These are phyloP conservation scores for Sminthurides bifidus DNA, from an alignment of 1,140 invertebrate genomes.

Conservation along the genomic window DNA sequence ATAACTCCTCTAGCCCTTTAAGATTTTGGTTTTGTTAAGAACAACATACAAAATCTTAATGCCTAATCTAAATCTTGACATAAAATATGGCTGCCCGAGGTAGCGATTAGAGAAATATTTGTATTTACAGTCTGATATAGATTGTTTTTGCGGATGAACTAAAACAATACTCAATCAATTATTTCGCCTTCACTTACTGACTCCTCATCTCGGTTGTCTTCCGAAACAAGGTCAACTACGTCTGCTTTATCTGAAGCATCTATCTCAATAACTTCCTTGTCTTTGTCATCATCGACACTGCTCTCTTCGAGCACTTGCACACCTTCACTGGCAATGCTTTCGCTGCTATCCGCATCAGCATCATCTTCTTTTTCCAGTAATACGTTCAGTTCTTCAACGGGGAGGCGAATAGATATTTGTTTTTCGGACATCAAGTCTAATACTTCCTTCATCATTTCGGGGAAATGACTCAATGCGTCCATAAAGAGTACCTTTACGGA, in stretches of 20 bases:
- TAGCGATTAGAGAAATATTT: background rate
- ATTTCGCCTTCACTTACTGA: conserved; percentile 18
- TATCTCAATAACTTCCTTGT: background rate
- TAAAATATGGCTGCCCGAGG: background rate
- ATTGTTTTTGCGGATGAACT: background rate
- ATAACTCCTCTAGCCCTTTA: too few species aligned
- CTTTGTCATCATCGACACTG: background rate
- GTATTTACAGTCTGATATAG: background rate
- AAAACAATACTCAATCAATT: conserved; percentile 1
- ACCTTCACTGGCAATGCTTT: too few species aligned
- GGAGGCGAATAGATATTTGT: conserved; percentile 18
- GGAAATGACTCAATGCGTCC: conserved; percentile 27
- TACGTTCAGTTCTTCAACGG: conserved; percentile 25
- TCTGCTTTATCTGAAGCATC: background rate
- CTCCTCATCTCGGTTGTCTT: background rate
- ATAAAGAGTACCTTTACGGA: conserved; percentile 24
- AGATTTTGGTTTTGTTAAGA: too few species aligned
- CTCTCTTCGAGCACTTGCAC: background rate
- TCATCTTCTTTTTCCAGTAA: conserved; percentile 17
- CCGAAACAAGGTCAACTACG: background rate
- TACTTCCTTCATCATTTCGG: conserved; percentile 25
- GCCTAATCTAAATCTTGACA: background rate
- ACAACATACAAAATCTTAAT: background rate
- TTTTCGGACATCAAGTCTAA: conserved; percentile 22
- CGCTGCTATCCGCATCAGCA: too few species aligned